These are phyloP conservation scores for Penaeus japonicus DNA, from an alignment of 1,140 invertebrate species.

Conservation along the genomic window DNA sequence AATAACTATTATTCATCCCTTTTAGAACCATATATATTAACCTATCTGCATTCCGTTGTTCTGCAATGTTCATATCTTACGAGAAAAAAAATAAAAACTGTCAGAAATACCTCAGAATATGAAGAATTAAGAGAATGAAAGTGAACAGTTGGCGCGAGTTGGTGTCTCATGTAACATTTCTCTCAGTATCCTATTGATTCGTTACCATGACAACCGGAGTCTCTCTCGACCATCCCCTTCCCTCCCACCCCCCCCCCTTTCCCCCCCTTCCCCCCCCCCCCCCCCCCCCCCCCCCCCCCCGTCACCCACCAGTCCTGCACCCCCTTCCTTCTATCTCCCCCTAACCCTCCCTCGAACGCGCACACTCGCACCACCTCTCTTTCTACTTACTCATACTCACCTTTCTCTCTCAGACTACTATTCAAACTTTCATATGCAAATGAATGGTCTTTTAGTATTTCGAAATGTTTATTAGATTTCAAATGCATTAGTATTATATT, in stretches of 20 bases:
- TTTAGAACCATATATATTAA: too few relatives aligned
- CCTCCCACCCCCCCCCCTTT: background rate
- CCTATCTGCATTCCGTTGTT: too few relatives aligned
- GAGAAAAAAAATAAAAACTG: too few relatives aligned
- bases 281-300: background rate
- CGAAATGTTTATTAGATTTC: too few relatives aligned
- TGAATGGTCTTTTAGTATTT: too few relatives aligned
- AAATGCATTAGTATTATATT: too few relatives aligned
- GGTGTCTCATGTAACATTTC: constrained; percentile 10
- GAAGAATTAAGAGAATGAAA: background rate
- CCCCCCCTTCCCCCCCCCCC: background rate
- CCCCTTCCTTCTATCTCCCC: background rate
- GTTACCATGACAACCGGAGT: constrained; percentile 1
- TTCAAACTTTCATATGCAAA: too few relatives aligned
- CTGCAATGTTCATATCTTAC: too few relatives aligned
- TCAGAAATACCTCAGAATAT: background rate
- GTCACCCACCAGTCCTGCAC: background rate
- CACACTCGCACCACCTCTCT: background rate
- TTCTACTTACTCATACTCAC: background rate
- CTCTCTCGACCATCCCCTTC: background rate
- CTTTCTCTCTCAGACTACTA: background rate
- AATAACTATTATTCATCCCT: too few relatives aligned
- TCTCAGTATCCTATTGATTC: constrained; percentile 6
- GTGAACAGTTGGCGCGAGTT: background rate
- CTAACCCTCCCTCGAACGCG: background rate